Conservation (phyloP, 2,888 invertebrate species). For the Ormyrus pomaceus region DNA sequence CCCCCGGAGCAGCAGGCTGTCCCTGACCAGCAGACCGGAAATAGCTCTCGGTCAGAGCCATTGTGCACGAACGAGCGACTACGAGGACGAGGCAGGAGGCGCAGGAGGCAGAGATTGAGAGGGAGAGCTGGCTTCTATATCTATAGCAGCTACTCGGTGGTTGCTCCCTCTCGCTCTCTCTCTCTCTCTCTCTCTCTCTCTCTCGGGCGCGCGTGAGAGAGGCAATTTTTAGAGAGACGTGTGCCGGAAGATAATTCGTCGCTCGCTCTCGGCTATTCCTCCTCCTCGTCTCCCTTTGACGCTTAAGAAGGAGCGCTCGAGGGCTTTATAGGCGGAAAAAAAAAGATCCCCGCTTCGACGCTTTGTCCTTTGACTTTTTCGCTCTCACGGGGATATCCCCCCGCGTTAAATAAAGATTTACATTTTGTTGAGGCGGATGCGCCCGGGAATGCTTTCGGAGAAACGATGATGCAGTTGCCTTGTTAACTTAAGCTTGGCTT, state of each 20-base stretch:
- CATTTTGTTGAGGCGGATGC: no score
- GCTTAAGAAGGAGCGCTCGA: background rate
- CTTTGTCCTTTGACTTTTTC: background rate
- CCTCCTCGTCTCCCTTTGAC: background rate
- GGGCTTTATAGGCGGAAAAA: background rate
- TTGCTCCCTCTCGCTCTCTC: no score
- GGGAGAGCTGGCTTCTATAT: constrained; percentile 15
- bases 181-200: no score
- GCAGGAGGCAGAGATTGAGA: constrained; percentile 3
- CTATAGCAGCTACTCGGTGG: no score
- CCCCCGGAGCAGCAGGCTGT: constrained; percentile 59
- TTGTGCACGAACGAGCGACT: constrained; percentile 58
- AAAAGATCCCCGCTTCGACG: background rate
- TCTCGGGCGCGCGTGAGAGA: background rate
- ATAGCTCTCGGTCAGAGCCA: constrained; percentile 63
- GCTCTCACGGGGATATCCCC: background rate
- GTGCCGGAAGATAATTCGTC: constrained; percentile 51
- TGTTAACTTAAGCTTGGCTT: no score
- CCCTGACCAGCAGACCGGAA: constrained; percentile 65
- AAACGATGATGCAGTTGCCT: no score
- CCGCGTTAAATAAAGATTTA: no score
- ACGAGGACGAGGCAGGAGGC: constrained; percentile 41
- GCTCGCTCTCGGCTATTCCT: constrained; percentile 4
- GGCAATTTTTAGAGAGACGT: constrained; percentile 35
- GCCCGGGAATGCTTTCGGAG: no score